A percentile compares a stretch with the other conserved stretches of the same genome.
Conservation (phyloP, 1,140 invertebrate genomes). For the Polypedilum pembai region DNA sequence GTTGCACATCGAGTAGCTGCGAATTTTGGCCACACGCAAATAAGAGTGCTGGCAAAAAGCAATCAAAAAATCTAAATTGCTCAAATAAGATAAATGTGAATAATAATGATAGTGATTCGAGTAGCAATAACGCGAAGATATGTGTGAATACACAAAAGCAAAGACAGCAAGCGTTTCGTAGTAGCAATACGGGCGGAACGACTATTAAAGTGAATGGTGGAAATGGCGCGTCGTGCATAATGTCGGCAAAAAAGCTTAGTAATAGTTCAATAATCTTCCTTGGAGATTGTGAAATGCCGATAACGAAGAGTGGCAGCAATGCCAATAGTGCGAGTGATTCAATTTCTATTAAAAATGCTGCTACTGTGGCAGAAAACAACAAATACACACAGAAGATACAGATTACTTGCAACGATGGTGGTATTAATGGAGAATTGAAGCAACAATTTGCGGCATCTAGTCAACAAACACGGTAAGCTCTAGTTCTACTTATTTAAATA, state of each 20-base stretch:
- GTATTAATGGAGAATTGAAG: neutral
- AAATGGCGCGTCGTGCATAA: conserved; percentile 34
- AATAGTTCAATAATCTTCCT: conserved; percentile 37
- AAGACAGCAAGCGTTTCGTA: conserved; percentile 12
- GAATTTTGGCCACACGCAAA: neutral
- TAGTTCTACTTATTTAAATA: neutral
- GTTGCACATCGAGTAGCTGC: conserved; percentile 27
- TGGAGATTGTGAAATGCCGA: conserved; percentile 34
- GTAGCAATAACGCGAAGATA: neutral
- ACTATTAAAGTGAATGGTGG: conserved; percentile 31
- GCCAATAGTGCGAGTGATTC: neutral
- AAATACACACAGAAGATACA: conserved; percentile 7
- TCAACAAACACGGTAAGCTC: conserved; percentile 18
- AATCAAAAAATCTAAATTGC: neutral
- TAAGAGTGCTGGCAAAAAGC: neutral
- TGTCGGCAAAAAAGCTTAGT: conserved; percentile 32
- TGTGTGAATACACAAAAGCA: conserved; percentile 25
- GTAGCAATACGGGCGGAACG: neutral
- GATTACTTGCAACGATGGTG: neutral
- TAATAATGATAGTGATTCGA: conserved; percentile 24
- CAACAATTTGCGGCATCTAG: conserved; percentile 18
- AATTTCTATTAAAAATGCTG: conserved; percentile 11
- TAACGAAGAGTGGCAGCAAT: conserved; percentile 29
- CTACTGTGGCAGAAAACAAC: neutral
- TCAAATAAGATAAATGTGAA: conserved; percentile 21